Evolutionary conservation across 2,113 vertebrate genomes (phyloP).

Genomic region (Callaeas wilsoni): DNA sequence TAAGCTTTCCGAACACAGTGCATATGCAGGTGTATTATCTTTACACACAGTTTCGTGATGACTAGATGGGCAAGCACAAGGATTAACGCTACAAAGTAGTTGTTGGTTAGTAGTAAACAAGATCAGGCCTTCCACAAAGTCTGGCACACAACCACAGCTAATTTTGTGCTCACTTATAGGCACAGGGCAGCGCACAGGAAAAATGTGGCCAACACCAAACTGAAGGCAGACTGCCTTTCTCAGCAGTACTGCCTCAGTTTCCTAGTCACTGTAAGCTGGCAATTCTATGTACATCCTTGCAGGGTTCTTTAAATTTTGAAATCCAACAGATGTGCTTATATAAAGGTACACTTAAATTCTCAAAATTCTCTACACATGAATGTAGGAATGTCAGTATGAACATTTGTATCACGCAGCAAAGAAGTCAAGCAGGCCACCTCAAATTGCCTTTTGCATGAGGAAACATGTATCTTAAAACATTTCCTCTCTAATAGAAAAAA

Average conservation of each 20-base stretch:
- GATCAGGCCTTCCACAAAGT: background rate
- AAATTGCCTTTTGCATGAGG: background rate
- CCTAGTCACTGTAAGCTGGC: background rate
- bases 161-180: background rate
- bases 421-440: background rate
- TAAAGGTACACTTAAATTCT: background rate
- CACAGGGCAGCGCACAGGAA: background rate
- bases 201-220: accelerated
- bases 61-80: background rate
- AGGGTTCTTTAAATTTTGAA: background rate
- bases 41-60: background rate
- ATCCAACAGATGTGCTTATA: background rate
- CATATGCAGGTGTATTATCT: background rate
- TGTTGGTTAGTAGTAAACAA: background rate
- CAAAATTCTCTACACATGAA: background rate
- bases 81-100: background rate
- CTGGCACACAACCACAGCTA: background rate
- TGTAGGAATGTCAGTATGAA: background rate
- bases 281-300: background rate
- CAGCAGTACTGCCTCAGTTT: background rate
- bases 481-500: background rate
- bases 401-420: background rate
- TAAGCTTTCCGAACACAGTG: background rate
- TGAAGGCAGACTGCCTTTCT: background rate
- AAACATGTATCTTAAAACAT: background rate